A percentile compares a stretch with the other conserved stretches of the same genome.
phyloP scores from a whole-genome alignment of 2,797 vertebrate genomes.

The Molossus alvarezi region DNA sequence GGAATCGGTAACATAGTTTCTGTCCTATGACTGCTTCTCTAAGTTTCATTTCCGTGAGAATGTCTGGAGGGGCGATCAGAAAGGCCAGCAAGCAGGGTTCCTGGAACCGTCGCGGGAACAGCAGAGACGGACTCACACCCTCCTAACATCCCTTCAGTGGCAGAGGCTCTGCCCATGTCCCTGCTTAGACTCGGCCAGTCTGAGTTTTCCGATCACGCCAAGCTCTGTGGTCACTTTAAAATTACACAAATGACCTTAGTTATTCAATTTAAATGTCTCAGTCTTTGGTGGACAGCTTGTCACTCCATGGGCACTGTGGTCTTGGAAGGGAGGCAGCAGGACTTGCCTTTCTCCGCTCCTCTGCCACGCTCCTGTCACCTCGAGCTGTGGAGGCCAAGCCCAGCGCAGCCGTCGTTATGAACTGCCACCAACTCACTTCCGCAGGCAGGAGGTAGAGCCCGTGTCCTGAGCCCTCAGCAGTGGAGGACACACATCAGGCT shows the following conservation, averaged over 20 bases:
- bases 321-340: not conserved
- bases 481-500: not conserved
- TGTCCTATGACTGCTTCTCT: not conserved
- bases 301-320: not conserved
- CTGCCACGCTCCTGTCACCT: not conserved
- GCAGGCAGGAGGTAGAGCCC: not conserved
- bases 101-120: not conserved
- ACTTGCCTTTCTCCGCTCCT: not conserved
- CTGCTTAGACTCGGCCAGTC: not conserved
- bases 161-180: not conserved
- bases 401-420: not conserved
- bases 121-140: not conserved
- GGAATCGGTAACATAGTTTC: not conserved
- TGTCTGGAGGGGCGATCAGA: not conserved
- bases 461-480: not conserved
- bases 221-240: not conserved
- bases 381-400: not conserved
- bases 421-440: not conserved
- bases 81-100: not conserved
- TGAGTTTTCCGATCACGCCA: not conserved
- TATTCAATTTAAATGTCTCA: slow-evolving; percentile 43
- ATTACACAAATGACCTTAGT: not conserved
- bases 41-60: not conserved
- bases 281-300: not conserved
- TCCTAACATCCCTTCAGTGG: not conserved